These are phyloP conservation scores for Caenorhabditis sinica DNA, from an alignment of 2,888 invertebrate species.

Conservation along the genomic window DNA sequence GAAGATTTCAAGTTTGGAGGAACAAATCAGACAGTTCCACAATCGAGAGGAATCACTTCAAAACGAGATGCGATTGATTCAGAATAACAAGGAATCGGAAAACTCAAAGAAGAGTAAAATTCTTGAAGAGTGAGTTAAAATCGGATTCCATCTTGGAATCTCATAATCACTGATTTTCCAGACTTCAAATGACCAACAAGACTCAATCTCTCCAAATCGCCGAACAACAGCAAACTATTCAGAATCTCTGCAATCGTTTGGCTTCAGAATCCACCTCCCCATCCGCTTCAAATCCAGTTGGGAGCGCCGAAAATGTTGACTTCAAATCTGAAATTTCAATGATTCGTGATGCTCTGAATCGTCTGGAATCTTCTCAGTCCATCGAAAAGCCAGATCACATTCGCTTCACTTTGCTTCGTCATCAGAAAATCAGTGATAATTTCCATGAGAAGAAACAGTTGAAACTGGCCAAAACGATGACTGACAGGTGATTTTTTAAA, in stretches of 20 bases:
- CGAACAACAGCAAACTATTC: not conserved
- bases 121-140: too few species aligned
- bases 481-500: not conserved
- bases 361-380: not conserved
- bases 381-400: not conserved
- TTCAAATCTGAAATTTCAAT: not conserved
- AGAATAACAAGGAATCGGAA: too few species aligned
- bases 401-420: not conserved
- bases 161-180: not conserved
- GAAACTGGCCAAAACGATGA: not conserved
- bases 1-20: too few species aligned
- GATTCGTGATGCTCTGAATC: not conserved
- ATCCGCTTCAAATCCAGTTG: not conserved
- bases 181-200: not conserved
- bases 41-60: too few species aligned
- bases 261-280: too few species aligned
- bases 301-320: not conserved
- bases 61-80: too few species aligned
- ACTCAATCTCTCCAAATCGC: not conserved
- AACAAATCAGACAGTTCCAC: too few species aligned
- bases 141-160: too few species aligned
- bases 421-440: not conserved
- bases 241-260: too few species aligned
- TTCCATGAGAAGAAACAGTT: not conserved
- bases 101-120: too few species aligned